Conservation (phyloP, 2,888 invertebrate genomes). For the Andrena chrysosceles region DNA sequence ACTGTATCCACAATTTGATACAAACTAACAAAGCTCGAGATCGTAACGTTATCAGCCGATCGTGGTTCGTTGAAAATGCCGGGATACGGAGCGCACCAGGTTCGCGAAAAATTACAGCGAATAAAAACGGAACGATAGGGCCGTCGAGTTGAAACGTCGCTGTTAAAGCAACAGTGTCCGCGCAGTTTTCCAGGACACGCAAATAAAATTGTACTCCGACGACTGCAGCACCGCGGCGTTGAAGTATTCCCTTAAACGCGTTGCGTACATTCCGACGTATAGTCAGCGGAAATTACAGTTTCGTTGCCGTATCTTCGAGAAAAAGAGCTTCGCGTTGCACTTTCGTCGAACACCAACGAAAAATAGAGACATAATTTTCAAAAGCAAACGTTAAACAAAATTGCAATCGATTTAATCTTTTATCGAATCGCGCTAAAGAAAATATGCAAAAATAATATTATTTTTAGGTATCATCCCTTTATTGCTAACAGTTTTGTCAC, state of each 20-base stretch:
- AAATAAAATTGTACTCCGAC: constrained; percentile 30
- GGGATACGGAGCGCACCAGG: neutral
- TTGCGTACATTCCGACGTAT: constrained; percentile 19
- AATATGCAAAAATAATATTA: neutral
- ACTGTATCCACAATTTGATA: neutral
- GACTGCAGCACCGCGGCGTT: constrained; percentile 2
- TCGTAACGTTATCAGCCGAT: constrained; percentile 12
- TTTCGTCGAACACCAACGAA: neutral
- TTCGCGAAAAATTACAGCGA: constrained; percentile 11
- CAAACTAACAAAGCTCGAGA: neutral
- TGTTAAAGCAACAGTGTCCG: constrained; percentile 24
- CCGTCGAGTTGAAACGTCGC: neutral
- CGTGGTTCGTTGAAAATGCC: neutral
- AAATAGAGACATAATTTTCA: neutral
- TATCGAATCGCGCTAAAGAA: neutral
- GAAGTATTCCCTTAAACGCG: constrained; percentile 37
- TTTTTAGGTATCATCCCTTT: neutral
- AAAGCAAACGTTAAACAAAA: neutral
- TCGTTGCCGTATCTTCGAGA: neutral
- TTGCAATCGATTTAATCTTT: neutral
- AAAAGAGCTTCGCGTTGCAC: neutral
- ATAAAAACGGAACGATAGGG: constrained; percentile 18
- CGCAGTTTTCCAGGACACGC: constrained; percentile 23
- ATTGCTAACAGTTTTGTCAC: neutral
- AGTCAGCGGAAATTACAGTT: constrained; percentile 4